phyloP scores from a whole-genome alignment of 2,113 vertebrate species.

The Calyptomena viridis region DNA sequence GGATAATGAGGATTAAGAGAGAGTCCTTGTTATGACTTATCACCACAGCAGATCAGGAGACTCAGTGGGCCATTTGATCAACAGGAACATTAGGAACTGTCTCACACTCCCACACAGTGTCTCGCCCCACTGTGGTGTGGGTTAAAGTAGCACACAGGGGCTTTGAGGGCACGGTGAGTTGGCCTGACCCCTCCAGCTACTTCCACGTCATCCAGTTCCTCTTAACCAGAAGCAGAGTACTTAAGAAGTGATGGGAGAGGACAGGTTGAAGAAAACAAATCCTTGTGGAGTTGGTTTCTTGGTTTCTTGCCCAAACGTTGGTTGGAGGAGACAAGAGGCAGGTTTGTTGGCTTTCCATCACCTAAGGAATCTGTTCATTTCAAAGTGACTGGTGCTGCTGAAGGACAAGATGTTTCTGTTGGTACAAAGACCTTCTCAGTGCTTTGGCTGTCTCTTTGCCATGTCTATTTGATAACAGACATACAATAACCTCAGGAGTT shows the following conservation, averaged over 20 bases:
- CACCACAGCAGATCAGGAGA: conserved; percentile 19
- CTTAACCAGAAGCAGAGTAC: background rate
- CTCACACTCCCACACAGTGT: conserved; percentile 7
- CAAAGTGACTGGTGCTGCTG: background rate
- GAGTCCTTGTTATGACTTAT: conserved; percentile 43
- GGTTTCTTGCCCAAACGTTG: background rate
- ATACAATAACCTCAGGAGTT: background rate
- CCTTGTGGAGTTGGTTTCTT: background rate
- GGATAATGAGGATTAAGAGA: conserved; percentile 48
- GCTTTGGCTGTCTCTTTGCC: background rate
- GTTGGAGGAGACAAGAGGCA: background rate
- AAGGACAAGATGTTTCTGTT: background rate
- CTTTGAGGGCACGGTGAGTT: background rate
- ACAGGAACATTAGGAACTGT: conserved; percentile 43
- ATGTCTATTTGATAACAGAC: background rate
- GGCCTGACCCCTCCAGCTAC: background rate
- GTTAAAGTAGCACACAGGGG: background rate
- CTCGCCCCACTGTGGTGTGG: background rate
- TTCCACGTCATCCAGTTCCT: background rate
- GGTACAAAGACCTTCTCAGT: background rate
- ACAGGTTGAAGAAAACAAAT: background rate
- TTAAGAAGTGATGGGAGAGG: background rate
- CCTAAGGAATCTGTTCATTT: background rate
- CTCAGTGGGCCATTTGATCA: conserved; percentile 31
- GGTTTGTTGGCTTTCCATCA: background rate